Base-by-base conservation (phyloP, 23 tunicate genomes). In the Pegea sp. region DNA sequence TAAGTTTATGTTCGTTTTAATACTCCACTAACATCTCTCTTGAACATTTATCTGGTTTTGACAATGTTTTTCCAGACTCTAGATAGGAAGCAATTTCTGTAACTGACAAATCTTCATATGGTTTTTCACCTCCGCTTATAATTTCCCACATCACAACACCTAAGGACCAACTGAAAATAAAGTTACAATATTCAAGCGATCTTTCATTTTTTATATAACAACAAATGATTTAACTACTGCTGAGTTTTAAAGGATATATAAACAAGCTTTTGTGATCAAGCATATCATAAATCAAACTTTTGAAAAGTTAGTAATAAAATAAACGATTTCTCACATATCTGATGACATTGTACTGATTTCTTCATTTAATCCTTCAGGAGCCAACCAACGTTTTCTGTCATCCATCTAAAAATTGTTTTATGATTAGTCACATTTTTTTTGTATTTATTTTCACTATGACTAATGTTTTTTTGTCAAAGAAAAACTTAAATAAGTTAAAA, bases 101-200 rank as follows among this genome's bases (percentile, higher is more conserved):
- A 11, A 68, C 5, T 13, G 65, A 44, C 3, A 68, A 65, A 33
- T 53, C 67, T 24, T 26, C 56, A 46, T 84, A 84, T 3, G 95
- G 95, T 2, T 52, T 63, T 6, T 63, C 64, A 2, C 95, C 95
- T 4, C 59, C 54, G 16, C 76, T 44, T 7, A 70, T 64, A 51
- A 84, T 68, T 33, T 84, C 84, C 95, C 95, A 84, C 76, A 73
- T 84, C 22, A 84, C 60, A 13, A 68, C 75, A 0, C 95, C 95
- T 26, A 61, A 84, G 53, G 95, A 84, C 95, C 95, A 84, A n/a
- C n/a, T n/a, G n/a, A n/a, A n/a, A n/a, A n/a, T n/a, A n/a, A n/a
- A n/a, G n/a, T n/a, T n/a, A n/a, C n/a, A n/a, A n/a, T n/a, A n/a
- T n/a, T n/a, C n/a, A n/a, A n/a, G n/a, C n/a, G n/a, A n/a, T n/a